phyloP scores from a whole-genome alignment of 1,140 invertebrate genomes.

The Drosophila pallidifrons region DNA sequence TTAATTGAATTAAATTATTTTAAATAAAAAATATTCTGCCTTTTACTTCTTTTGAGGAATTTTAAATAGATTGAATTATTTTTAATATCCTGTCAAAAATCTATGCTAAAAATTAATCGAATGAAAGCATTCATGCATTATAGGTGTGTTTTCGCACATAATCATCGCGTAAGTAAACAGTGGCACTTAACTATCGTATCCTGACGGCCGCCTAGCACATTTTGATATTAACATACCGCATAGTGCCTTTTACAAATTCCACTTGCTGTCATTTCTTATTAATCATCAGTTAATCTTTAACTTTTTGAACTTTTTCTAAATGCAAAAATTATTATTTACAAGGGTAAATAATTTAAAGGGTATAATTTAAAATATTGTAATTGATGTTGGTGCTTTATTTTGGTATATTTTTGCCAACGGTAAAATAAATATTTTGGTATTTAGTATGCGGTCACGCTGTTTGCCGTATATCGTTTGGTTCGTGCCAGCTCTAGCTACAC shows the following conservation, averaged over 20 bases:
- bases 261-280: too few species aligned
- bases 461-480: constrained; percentile 44
- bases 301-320: too few species aligned
- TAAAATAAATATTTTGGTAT: not conserved
- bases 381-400: not conserved
- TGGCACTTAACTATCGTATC: too few species aligned
- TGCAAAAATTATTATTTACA: too few species aligned
- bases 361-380: too few species aligned
- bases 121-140: not conserved
- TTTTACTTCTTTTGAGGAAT: not conserved
- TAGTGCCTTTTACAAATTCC: too few species aligned
- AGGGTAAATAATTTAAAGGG: too few species aligned
- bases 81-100: not conserved
- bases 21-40: constrained; percentile 23
- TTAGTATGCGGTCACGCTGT: not conserved
- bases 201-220: too few species aligned
- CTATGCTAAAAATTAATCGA: not conserved
- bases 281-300: too few species aligned
- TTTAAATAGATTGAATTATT: not conserved
- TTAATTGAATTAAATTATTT: constrained; percentile 51
- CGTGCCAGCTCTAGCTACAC: constrained; percentile 52
- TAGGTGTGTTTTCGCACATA: constrained; percentile 2
- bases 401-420: not conserved
- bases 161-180: not conserved
- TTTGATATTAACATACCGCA: too few species aligned